phyloP scores from a whole-genome alignment of 1,140 invertebrate species.

The Pseudomyrmex sp. region DNA sequence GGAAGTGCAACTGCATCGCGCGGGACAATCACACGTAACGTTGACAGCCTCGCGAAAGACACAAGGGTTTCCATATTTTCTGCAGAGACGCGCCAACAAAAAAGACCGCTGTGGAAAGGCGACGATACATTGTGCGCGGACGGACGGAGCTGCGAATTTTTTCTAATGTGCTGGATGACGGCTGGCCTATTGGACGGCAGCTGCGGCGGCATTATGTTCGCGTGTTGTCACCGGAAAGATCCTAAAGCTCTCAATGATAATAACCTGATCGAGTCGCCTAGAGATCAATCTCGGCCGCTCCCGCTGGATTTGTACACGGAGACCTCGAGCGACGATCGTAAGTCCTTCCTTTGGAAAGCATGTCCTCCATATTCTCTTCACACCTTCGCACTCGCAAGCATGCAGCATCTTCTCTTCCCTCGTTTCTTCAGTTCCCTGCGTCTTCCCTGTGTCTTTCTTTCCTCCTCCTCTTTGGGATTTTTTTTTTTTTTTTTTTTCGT shows the following conservation, averaged over 20 bases:
- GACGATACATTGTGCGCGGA: slow-evolving; percentile 87
- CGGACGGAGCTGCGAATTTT: slow-evolving; percentile 95
- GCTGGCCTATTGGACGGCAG: slow-evolving; percentile 94
- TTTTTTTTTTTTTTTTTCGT: neutral
- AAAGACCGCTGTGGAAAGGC: slow-evolving; percentile 84
- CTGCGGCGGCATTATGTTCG: slow-evolving; percentile 93
- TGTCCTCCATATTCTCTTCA: slow-evolving; percentile 61
- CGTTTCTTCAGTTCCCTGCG: neutral
- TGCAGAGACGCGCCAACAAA: slow-evolving; percentile 83
- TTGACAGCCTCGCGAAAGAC: slow-evolving; percentile 49
- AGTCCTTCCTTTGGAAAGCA: slow-evolving; percentile 79
- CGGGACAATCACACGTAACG: slow-evolving; percentile 26
- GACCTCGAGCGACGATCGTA: slow-evolving; percentile 84
- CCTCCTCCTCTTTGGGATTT: no score
- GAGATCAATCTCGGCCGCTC: slow-evolving; percentile 87
- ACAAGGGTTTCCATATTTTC: slow-evolving; percentile 77
- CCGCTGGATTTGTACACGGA: slow-evolving; percentile 85
- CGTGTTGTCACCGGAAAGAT: slow-evolving; percentile 93
- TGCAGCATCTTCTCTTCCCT: neutral
- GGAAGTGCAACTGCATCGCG: slow-evolving; percentile 5
- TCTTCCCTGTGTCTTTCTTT: neutral
- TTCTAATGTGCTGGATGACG: slow-evolving; percentile 96
- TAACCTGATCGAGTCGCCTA: slow-evolving; percentile 87
- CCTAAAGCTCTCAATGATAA: slow-evolving; percentile 86
- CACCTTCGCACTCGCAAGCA: slow-evolving; percentile 50